Evolutionary conservation across 2,113 vertebrate genomes (phyloP), one percentile per base, ranked within the genome.

Genomic region (Mionectes macconnelli): DNA sequence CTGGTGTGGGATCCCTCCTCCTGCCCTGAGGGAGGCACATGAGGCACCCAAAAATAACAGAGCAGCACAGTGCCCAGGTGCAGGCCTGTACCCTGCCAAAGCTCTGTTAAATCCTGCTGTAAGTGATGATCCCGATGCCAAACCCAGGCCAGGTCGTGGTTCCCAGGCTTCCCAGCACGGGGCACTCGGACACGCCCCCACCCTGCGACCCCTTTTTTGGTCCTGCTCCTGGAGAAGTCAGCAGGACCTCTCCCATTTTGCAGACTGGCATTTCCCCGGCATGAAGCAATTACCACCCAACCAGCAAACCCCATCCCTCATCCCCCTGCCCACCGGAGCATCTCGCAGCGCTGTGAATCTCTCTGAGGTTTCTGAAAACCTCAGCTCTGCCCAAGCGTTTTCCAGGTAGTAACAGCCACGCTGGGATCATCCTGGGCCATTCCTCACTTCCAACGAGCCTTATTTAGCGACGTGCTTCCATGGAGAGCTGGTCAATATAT

Each of bases 51-150:
- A n/a, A 44, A 66, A 20, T 4, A 3, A 1, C 6, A 12, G 57
- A 67, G 9, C 13, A 4, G 8, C n/a, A 0, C 30, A 0, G 2
- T 8, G 0, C 90, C 53, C 3, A 0, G 2, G 47, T 1, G 49
- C 9, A 2, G 40, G 23, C n/a, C 27, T 4, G 1, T 16, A 28
- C 27, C 35, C 24, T 64, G 59, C 90, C n/a, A 59, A 21, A 37
- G 20, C 35, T 49, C 20, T 0, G 2, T 30, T 39, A 16, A 84
- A 69, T 22, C 59, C 45, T 4, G 0, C 37, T 52, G 16, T 21
- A 4, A 7, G 64, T 0, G 47, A 22, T 13, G 42, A 4, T 6
- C 76, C 28, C 20, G 8, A 14, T 2, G 0, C n/a, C 84, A 59
- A 27, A 42, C 12, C 44, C 68, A 35, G 68, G n/a, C 35, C 42